Percentiles rank a stretch among this genome's conserved stretches.
These are phyloP conservation scores for Macrostomum cliftonense DNA, from an alignment of 2,888 invertebrate species.

Conservation along the genomic window DNA sequence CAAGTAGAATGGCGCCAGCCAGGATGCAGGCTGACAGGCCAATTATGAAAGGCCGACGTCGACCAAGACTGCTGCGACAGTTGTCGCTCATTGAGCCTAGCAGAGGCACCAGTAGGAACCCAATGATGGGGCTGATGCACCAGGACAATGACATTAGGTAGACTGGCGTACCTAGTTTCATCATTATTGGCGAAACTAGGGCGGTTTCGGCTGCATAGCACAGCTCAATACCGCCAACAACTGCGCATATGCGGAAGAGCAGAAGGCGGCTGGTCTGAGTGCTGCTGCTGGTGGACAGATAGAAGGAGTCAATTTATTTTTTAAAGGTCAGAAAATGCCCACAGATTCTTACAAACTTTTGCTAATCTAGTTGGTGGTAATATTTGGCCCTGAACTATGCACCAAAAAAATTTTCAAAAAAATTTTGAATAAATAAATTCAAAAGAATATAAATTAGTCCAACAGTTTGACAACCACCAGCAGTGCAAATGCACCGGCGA, in stretches of 20 bases:
- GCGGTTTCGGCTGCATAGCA: conserved; percentile 93
- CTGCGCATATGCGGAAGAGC: conserved; percentile 66
- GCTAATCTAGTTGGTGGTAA: too few species aligned
- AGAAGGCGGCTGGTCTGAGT: conserved; percentile 37
- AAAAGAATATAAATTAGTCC: too few species aligned
- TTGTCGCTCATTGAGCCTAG: conserved; percentile 77
- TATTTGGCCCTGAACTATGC: too few species aligned
- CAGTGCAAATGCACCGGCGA: too few species aligned
- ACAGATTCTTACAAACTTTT: too few species aligned
- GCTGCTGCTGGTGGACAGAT: too few species aligned
- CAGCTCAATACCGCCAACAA: conserved; percentile 90
- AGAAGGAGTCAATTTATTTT: too few species aligned
- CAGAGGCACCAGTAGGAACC: conserved; percentile 78
- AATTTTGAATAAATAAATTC: too few species aligned
- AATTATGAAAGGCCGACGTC: conserved; percentile 74
- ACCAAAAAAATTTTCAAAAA: too few species aligned
- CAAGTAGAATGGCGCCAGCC: conserved; percentile 66
- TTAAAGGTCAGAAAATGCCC: too few species aligned
- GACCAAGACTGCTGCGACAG: conserved; percentile 58
- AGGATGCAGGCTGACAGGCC: conserved; percentile 70
- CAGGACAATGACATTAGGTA: conserved; percentile 83
- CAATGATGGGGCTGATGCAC: conserved; percentile 78
- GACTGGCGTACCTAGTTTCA: conserved; percentile 73
- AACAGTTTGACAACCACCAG: too few species aligned
- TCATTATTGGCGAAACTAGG: conserved; percentile 76